These are phyloP conservation scores for Aphyosemion australe DNA, from an alignment of 2,113 vertebrate species.

Conservation along the genomic window DNA sequence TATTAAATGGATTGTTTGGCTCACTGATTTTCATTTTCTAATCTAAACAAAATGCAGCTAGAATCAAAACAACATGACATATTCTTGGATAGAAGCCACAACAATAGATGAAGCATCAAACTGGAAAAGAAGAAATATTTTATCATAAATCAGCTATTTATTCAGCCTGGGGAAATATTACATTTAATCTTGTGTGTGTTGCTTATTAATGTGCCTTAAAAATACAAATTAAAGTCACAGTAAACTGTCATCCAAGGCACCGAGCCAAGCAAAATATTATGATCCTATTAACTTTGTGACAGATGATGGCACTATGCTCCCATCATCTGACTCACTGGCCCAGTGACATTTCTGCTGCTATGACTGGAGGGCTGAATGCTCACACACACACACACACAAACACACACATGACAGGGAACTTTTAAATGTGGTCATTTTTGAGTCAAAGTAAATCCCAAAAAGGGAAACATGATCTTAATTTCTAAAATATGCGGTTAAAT, in stretches of 20 bases:
- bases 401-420: not conserved
- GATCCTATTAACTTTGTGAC: not conserved
- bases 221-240: not conserved
- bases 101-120: not conserved
- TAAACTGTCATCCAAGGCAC: not conserved
- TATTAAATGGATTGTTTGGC: not conserved
- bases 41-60: not conserved
- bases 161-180: not conserved
- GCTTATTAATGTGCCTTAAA: not conserved
- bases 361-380: not conserved
- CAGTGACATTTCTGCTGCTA: constrained; percentile 5
- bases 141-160: not conserved
- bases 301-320: constrained; percentile 1
- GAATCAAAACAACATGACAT: not conserved
- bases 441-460: not conserved
- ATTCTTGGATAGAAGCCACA: not conserved
- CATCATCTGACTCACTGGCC: constrained; percentile 3
- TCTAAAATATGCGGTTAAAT: no score
- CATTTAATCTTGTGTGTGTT: not conserved
- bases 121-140: not conserved
- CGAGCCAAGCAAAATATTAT: not conserved
- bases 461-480: not conserved
- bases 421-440: not conserved
- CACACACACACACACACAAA: not conserved
- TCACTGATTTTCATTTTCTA: not conserved